Evolutionary conservation across 2,888 invertebrate genomes (phyloP), one percentile per base, ranked within the genome.

Genomic region (Euclidia mi): DNA sequence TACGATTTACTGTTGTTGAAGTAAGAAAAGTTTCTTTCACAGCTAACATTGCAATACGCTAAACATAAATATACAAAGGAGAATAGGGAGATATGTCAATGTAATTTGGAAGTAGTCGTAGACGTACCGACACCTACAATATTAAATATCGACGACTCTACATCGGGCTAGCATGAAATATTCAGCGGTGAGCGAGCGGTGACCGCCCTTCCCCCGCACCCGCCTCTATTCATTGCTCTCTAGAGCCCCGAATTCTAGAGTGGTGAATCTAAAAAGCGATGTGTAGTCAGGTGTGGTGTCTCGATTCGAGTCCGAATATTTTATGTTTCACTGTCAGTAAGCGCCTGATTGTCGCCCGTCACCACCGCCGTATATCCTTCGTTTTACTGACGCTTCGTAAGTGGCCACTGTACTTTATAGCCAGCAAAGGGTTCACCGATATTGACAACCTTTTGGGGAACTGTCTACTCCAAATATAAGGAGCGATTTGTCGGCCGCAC

Each of bases 141-240:
- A 72, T 76, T 76, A 76, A 78, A 78, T 75, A 79, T 78, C 71
- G 73, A 76, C 67, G 73, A 65, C 50, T 63, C 65, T 74, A 74
- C 75, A 79, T 72, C 66, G 70, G 37, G 50, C 55, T 38, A 65
- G 48, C 63, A 67, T 81, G 50, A 79, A 80, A 76, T 78, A 80
- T 81, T 79, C 71, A 81, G 59, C 61, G 63, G 48, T 51, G 53
- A 62, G 57, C 60, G 56, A 56, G 60, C 65, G 66, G 55, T 68
- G 70, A 47, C 65, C 59, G 56, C 64, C 44, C 37, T 46, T 50
- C 35, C 44, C 34, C 20, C 9, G 20, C 44, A 12, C 35, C 35
- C 42, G 31, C 28, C 49, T 43, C 71, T 64, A 70, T 77, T 76
- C 82, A 80, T 79, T 79, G 73, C 78, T 75, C 82, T 68, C 79